Percentiles rank a stretch among this genome's conserved stretches.
phyloP scores from a whole-genome alignment of 1,140 invertebrate genomes.

The Antheraea pernyi region DNA sequence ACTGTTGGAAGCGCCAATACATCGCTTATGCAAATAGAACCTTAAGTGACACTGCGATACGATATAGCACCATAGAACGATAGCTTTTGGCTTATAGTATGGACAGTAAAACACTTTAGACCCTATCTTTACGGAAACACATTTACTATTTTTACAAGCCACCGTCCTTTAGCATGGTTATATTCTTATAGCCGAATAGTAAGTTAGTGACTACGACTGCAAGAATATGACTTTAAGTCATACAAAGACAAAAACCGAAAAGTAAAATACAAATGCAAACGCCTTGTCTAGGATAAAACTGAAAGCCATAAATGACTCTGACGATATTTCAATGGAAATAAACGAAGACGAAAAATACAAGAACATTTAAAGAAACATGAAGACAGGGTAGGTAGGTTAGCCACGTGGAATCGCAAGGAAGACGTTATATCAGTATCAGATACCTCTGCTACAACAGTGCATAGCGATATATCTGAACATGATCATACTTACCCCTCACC shows the following conservation, averaged over 20 bases:
- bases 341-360: too few relatives aligned
- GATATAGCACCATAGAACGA: not conserved
- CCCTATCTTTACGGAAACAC: not conserved
- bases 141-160: not conserved
- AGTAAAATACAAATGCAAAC: too few relatives aligned
- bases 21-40: not conserved
- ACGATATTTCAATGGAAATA: too few relatives aligned
- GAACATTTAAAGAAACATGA: too few relatives aligned
- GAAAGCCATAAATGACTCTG: too few relatives aligned
- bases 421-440: too few relatives aligned
- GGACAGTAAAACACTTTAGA: slow-evolving; percentile 3
- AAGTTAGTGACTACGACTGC: not conserved
- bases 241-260: not conserved
- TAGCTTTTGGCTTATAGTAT: not conserved
- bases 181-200: not conserved
- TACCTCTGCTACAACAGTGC: too few relatives aligned
- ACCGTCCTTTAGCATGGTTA: not conserved
- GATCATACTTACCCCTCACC: too few relatives aligned
- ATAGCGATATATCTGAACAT: too few relatives aligned
- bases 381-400: too few relatives aligned
- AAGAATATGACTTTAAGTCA: slow-evolving; percentile 8
- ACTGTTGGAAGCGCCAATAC: not conserved
- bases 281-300: too few relatives aligned
- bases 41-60: not conserved
- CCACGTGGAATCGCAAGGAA: too few relatives aligned